These are phyloP conservation scores for Paratilapia polleni DNA, from an alignment of 2,113 vertebrate species.

Conservation along the genomic window DNA sequence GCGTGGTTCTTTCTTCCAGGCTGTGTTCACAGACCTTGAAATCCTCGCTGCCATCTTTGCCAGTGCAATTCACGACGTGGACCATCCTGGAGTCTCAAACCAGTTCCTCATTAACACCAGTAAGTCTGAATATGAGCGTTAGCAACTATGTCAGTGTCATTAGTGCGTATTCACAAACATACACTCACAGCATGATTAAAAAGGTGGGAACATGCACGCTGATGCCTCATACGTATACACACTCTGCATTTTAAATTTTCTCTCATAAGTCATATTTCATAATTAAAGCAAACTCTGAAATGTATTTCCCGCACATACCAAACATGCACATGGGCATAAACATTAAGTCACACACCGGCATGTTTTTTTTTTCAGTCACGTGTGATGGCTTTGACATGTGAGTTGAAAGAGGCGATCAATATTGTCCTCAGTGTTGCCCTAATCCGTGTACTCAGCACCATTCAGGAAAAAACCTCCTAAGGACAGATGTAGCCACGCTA, in stretches of 20 bases:
- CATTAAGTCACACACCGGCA: neutral
- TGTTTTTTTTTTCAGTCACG: slow-evolving; percentile 7
- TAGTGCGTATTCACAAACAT: slow-evolving; percentile 11
- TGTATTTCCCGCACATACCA: neutral
- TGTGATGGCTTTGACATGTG: slow-evolving; percentile 16
- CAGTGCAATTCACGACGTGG: slow-evolving; percentile 98
- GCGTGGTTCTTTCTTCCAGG: slow-evolving; percentile 78
- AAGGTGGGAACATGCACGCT: slow-evolving; percentile 32
- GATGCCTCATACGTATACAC: neutral
- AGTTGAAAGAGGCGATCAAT: slow-evolving; percentile 44
- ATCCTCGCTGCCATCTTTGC: slow-evolving; percentile 99
- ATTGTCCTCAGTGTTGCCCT: neutral
- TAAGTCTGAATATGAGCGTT: slow-evolving; percentile 80
- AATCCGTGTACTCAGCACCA: slow-evolving; percentile 1
- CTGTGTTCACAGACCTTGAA: slow-evolving; percentile 98
- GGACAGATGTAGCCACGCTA: neutral
- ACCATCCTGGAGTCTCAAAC: slow-evolving; percentile 99
- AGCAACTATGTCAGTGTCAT: slow-evolving; percentile 37
- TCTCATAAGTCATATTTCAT: neutral
- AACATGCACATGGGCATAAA: neutral
- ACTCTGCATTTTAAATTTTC: neutral
- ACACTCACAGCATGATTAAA: neutral
- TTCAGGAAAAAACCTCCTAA: slow-evolving; percentile 1
- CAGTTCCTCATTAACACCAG: slow-evolving; percentile 99
- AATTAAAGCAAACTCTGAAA: neutral